Evolutionary conservation across 2,113 vertebrate genomes (phyloP).

Genomic region (Sturnus vulgaris): DNA sequence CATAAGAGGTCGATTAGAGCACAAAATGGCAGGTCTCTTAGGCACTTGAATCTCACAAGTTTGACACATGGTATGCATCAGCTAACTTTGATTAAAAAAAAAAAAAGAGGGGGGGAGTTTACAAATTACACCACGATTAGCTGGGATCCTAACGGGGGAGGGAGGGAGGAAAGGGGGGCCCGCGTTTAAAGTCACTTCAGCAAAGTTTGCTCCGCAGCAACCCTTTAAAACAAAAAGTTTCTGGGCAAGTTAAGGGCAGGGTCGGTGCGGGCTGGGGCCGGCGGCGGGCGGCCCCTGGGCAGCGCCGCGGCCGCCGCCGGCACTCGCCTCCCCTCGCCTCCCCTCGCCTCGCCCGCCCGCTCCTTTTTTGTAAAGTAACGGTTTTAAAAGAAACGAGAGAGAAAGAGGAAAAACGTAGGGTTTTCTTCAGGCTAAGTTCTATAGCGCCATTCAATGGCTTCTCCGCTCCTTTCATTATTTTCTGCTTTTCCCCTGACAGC

Average conservation of each 20-base stretch:
- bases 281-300: neutral
- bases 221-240: conserved; percentile 63
- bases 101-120: neutral
- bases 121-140: conserved; percentile 1
- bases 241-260: conserved; percentile 41
- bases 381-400: conserved; percentile 69
- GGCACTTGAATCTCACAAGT: conserved; percentile 83
- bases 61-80: conserved; percentile 76
- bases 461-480: conserved; percentile 70
- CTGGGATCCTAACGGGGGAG: neutral
- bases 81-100: conserved; percentile 72
- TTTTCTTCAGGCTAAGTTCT: conserved; percentile 77
- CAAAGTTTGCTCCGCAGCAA: conserved; percentile 58
- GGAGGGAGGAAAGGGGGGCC: neutral
- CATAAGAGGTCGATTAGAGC: conserved; percentile 82
- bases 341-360: conserved; percentile 28
- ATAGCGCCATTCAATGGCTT: conserved; percentile 77
- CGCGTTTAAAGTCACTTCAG: conserved; percentile 40
- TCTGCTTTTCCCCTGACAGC: conserved; percentile 77
- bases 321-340: neutral
- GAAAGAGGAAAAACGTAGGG: conserved; percentile 58
- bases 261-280: neutral
- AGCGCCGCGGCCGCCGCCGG: neutral
- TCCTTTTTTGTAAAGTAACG: conserved; percentile 70
- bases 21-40: conserved; percentile 95